Base-by-base conservation (phyloP, 1,140 invertebrate species). In the Papilio helenus region DNA sequence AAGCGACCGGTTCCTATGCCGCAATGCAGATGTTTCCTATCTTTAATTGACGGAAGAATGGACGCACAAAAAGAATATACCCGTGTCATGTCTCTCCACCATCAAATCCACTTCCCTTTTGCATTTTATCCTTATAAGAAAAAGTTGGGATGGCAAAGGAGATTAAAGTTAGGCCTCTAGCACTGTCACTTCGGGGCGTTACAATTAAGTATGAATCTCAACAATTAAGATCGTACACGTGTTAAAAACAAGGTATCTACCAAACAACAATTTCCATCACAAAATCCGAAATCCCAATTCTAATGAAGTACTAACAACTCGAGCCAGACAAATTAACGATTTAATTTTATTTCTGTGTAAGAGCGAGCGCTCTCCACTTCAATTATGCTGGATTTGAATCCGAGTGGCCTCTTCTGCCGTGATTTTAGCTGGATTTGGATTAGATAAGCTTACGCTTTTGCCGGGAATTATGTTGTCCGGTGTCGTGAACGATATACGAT, bases 351-450 rank as follows among this genome's bases (percentile, higher is more conserved):
- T 77, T 65, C 29, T 42, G 76, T 77, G 12, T 61, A 77, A 77
- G 76, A 77, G 76, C 76, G 76, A 42, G 51, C 72, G 72, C 23
- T 51, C 76, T 77, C 76, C 76, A 61, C 76, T 77, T 77, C 76
- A 77, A 77, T 77, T 77, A 77, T 65, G 76, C 55, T 77, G 76
- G 76, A 77, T 77, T 77, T 77, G 34, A 77, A 65, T 77, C 55
- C 34, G 76, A 77, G 55, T 77, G 76, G 55, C 76, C 34, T 77
- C 76, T 34, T 77, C 18, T 26, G 51, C 51, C 55, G 18, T 61
- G 51, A 77, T 77, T 77, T 77, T 77, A 61, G 55, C 51, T n/a
- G 76, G 76, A 77, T 61, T 77, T 77, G 76, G 65, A 77, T 77
- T 77, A 77, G 76, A 77, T 65, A 77, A 77, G 76, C 76, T 65